Conservation (phyloP, 2,888 invertebrate genomes). For the Cosmia trapezina region DNA sequence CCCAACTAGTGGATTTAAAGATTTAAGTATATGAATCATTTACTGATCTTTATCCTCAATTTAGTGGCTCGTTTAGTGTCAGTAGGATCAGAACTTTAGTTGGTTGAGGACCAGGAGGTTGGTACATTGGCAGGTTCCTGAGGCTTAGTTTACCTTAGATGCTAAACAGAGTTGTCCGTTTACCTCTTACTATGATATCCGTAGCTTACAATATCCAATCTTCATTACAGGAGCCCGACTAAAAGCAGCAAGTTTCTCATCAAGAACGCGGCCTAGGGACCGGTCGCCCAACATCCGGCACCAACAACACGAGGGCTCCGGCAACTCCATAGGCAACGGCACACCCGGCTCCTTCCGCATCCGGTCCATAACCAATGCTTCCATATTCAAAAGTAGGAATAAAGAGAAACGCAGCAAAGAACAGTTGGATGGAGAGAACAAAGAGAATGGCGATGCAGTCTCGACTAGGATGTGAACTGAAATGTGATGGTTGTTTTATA, state of each 20-base stretch:
- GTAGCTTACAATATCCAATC: neutral
- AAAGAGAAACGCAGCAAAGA: slow-evolving; percentile 76
- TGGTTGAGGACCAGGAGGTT: neutral
- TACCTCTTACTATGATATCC: neutral
- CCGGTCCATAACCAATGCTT: slow-evolving; percentile 83
- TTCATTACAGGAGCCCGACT: slow-evolving; percentile 74
- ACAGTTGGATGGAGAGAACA: slow-evolving; percentile 66
- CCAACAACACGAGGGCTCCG: slow-evolving; percentile 72
- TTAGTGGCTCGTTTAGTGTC: neutral
- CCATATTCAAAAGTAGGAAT: slow-evolving; percentile 79
- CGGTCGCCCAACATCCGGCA: slow-evolving; percentile 79
- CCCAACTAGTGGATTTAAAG: neutral
- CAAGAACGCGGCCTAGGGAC: slow-evolving; percentile 78
- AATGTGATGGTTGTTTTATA: slow-evolving; percentile 3
- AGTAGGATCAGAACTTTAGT: neutral
- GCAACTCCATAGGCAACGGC: slow-evolving; percentile 73
- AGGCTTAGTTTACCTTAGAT: too few species aligned
- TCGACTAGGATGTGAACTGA: slow-evolving; percentile 80
- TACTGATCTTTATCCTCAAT: neutral
- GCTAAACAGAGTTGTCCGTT: too few species aligned
- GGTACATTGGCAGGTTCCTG: neutral
- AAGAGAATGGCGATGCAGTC: slow-evolving; percentile 76
- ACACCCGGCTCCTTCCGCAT: slow-evolving; percentile 79
- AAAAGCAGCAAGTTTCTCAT: slow-evolving; percentile 84
- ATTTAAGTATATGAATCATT: neutral